A percentile compares a stretch with the other conserved stretches of the same genome.
Evolutionary conservation across 2,797 vertebrate genomes (phyloP).

Genomic region (Falco cherrug): DNA sequence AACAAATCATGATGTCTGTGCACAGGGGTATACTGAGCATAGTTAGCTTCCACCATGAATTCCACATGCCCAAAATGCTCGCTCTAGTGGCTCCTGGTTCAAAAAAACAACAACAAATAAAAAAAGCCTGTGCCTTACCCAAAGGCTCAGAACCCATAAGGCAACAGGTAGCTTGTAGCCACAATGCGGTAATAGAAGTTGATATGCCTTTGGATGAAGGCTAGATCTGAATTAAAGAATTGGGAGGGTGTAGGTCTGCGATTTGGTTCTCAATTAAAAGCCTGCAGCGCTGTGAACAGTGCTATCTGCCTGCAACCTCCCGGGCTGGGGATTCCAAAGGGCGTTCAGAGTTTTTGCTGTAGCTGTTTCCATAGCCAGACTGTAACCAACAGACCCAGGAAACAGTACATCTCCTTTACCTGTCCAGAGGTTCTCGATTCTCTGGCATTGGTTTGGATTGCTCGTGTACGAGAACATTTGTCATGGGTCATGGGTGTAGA

Average conservation of each 20-base stretch:
- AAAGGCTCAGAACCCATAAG: background rate
- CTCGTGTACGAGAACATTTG: background rate
- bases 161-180: rapidly evolving
- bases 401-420: background rate
- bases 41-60: background rate
- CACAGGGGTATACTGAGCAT: too few species aligned
- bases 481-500: background rate
- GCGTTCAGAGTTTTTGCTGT: background rate
- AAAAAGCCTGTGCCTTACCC: background rate
- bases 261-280: background rate
- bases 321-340: background rate
- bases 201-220: background rate
- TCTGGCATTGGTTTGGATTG: background rate
- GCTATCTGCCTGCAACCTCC: background rate
- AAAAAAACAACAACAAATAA: background rate
- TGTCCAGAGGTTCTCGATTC: background rate
- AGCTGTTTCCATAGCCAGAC: rapidly evolving
- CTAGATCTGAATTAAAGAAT: background rate
- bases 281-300: too few species aligned
- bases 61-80: background rate
- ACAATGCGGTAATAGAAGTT: background rate
- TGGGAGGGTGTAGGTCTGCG: background rate
- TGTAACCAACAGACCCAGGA: background rate
- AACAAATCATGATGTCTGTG: background rate
- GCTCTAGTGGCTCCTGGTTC: background rate